Percentiles rank a stretch among this genome's conserved stretches.
Evolutionary conservation across 2,113 vertebrate genomes (phyloP).

Genomic region (Ceyx margarethae): DNA sequence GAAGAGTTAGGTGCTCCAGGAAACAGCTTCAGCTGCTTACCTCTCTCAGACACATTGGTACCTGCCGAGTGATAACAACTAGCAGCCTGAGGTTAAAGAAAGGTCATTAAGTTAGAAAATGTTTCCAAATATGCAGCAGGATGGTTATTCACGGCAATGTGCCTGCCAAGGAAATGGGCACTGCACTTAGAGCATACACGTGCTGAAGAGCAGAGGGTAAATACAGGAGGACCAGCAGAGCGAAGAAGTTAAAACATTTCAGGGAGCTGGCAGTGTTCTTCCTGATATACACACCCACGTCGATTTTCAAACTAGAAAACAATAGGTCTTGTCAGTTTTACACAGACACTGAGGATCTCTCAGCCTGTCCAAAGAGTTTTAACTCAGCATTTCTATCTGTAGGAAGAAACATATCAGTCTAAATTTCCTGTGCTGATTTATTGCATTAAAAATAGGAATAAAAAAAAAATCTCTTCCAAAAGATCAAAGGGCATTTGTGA

Average conservation of each 20-base stretch:
- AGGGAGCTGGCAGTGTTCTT: neutral
- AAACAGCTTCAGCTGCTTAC: neutral
- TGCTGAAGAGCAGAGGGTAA: neutral
- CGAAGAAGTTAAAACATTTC: neutral
- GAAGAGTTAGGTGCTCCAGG: neutral
- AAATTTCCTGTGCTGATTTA: neutral
- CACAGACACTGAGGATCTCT: neutral
- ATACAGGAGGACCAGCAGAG: neutral
- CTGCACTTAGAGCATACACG: neutral
- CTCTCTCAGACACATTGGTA: neutral
- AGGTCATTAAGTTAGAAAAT: slow-evolving; percentile 7
- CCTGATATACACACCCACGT: neutral
- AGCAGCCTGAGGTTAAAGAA: neutral
- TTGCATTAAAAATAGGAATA: neutral
- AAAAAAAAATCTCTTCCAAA: neutral
- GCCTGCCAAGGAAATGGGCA: neutral
- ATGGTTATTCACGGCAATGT: neutral
- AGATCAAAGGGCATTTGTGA: neutral
- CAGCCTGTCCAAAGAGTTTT: neutral
- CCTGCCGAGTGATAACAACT: neutral
- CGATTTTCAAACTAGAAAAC: neutral
- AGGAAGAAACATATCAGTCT: neutral
- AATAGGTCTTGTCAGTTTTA: neutral
- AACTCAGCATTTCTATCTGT: neutral
- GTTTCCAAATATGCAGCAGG: neutral